Base-by-base conservation (phyloP, 2,888 invertebrate species). In the Nipponacmea schrenckii region DNA sequence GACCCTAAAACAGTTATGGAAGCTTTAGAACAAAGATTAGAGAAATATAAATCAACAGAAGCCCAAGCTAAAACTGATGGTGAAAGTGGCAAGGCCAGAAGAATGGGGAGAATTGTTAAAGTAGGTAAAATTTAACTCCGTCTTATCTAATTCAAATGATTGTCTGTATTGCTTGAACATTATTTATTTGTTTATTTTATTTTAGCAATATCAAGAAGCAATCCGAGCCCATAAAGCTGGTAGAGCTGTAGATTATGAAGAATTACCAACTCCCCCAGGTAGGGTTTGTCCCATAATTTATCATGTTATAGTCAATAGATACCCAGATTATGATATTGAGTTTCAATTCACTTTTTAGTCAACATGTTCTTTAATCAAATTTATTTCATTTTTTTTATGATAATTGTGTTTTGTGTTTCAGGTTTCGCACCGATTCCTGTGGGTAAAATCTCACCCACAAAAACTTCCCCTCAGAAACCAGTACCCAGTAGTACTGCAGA, bases 91-190 rank as follows among this genome's bases (percentile, higher is more conserved):
- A 98, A 97, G 89, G 95, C 94, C 0, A 91, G 97, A 70, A 91
- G 97, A 69, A 94, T 96, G 91, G 95, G 94, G 0, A 92, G 98
- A 67, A 96, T 98, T 80, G 94, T 95, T 48, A 97, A 97, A 84
- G 88, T 88, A 79, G 45, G 72, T 26, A 4, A n/a, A n/a, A n/a
- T n/a, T n/a, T n/a, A 31, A 14, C 8, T n/a, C n/a, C n/a, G n/a
- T n/a, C n/a, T n/a, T n/a, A n/a, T n/a, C n/a, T n/a, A n/a, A n/a
- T n/a, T n/a, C n/a, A n/a, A n/a, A n/a, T n/a, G n/a, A n/a, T n/a
- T n/a, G n/a, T n/a, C n/a, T n/a, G n/a, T n/a, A n/a, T n/a, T n/a
- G n/a, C n/a, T n/a, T n/a, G n/a, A n/a, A n/a, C n/a, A n/a, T n/a
- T n/a, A n/a, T n/a, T n/a, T 15, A 45, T 74, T 24, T 65, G 12